Evolutionary conservation across 2,888 invertebrate genomes (phyloP).

Genomic region (Andrena bicolor): DNA sequence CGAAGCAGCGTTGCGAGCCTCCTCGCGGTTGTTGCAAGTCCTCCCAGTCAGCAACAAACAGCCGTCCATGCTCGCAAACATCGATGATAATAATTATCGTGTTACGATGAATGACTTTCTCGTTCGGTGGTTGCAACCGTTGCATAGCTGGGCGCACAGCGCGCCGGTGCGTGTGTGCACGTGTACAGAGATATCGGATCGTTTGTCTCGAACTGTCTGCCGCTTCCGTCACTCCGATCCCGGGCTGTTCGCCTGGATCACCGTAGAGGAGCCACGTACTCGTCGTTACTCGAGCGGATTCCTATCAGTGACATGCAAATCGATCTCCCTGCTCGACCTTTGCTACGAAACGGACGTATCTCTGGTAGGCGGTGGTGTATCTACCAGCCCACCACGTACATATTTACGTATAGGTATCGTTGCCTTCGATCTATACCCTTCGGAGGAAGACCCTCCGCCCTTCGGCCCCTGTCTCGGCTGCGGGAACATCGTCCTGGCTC

Average conservation of each 20-base stretch:
- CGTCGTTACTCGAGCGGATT: constrained; percentile 72
- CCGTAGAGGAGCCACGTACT: constrained; percentile 47
- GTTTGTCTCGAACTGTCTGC: constrained; percentile 73
- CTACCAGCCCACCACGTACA: constrained; percentile 46
- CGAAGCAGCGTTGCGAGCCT: constrained; percentile 11
- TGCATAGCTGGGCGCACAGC: not conserved
- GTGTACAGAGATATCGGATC: constrained; percentile 67
- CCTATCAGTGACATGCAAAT: constrained; percentile 77
- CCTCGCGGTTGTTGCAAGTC: constrained; percentile 15
- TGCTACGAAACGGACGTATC: constrained; percentile 64
- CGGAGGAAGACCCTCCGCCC: constrained; percentile 44
- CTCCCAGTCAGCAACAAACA: not conserved
- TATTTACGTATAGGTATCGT: constrained; percentile 59
- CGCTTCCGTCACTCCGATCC: constrained; percentile 70
- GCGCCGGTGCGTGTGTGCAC: not conserved
- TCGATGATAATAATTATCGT: constrained; percentile 60
- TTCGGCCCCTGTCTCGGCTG: constrained; percentile 2
- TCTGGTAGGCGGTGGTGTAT: constrained; percentile 60
- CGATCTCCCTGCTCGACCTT: constrained; percentile 73
- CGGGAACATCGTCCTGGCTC: constrained; percentile 7
- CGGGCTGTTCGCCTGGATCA: constrained; percentile 51
- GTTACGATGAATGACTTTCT: constrained; percentile 59
- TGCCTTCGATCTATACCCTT: constrained; percentile 53
- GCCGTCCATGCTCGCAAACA: constrained; percentile 19
- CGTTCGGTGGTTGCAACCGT: constrained; percentile 33